Evolutionary conservation across 2,113 vertebrate genomes (phyloP).

Genomic region (Suncus etruscus): DNA sequence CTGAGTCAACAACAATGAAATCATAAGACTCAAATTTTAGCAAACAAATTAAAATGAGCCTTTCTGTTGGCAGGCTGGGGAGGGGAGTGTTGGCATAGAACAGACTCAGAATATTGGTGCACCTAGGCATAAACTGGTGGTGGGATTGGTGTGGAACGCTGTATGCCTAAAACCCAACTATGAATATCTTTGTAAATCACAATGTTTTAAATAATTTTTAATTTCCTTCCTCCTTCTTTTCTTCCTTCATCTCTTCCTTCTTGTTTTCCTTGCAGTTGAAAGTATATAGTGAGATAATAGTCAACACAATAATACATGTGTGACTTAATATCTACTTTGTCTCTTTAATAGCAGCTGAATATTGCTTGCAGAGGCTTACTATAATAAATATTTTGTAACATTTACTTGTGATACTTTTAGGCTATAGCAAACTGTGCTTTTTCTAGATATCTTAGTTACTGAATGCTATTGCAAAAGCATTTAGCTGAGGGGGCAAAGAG

Average conservation of each 20-base stretch:
- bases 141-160: not conserved
- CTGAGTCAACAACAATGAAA: too few relatives aligned
- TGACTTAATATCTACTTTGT: not conserved
- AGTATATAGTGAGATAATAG: slow-evolving; percentile 1
- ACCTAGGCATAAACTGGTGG: too few relatives aligned
- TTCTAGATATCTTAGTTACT: slow-evolving; percentile 53
- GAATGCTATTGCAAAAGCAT: slow-evolving; percentile 50
- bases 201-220: too few relatives aligned
- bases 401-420: slow-evolving; percentile 56
- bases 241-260: not conserved
- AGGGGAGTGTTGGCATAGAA: too few relatives aligned
- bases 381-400: slow-evolving; percentile 27
- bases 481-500: not conserved
- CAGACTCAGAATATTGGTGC: too few relatives aligned
- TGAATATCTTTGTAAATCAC: too few relatives aligned
- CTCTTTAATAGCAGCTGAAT: slow-evolving; percentile 59
- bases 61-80: too few relatives aligned
- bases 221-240: too few relatives aligned
- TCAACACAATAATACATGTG: not conserved
- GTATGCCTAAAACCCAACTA: not conserved
- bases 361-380: slow-evolving; percentile 34
- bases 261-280: slow-evolving; percentile 7
- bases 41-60: too few relatives aligned
- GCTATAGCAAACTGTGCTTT: slow-evolving; percentile 52
- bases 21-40: too few relatives aligned